These are phyloP conservation scores for Synanthedon vespiformis DNA, from an alignment of 2,888 invertebrate genomes.

Conservation along the genomic window DNA sequence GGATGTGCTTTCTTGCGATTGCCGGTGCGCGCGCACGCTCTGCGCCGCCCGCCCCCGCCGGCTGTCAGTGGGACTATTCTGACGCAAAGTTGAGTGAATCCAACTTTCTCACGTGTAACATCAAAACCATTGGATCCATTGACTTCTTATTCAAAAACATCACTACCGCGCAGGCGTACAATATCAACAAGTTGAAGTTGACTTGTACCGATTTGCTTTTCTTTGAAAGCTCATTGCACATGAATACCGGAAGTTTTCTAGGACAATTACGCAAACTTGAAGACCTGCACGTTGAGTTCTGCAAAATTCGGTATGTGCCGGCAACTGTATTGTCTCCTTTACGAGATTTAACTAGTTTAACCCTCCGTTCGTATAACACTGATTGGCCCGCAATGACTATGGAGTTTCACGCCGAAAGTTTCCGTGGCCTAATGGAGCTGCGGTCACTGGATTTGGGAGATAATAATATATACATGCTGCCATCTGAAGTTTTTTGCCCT, in stretches of 20 bases:
- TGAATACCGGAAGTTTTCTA: constrained; percentile 72
- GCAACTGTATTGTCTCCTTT: constrained; percentile 77
- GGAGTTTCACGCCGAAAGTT: constrained; percentile 80
- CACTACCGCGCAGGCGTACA: constrained; percentile 77
- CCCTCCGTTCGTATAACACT: constrained; percentile 79
- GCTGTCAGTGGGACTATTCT: constrained; percentile 80
- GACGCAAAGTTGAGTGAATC: constrained; percentile 69
- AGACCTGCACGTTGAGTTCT: constrained; percentile 79
- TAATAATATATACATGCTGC: constrained; percentile 82
- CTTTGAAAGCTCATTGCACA: constrained; percentile 79
- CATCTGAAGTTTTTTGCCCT: constrained; percentile 79
- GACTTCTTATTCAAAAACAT: constrained; percentile 78
- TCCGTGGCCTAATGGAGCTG: constrained; percentile 77
- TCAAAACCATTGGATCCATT: constrained; percentile 79
- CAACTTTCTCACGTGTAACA: constrained; percentile 76
- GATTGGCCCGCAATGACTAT: constrained; percentile 85
- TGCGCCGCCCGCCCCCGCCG: constrained; percentile 74
- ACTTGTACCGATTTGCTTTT: constrained; percentile 81
- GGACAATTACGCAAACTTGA: constrained; percentile 77
- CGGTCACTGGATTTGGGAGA: constrained; percentile 77
- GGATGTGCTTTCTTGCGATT: constrained; percentile 59
- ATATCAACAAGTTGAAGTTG: constrained; percentile 76
- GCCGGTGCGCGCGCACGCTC: constrained; percentile 66
- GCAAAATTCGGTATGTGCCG: constrained; percentile 82
- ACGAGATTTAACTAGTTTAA: constrained; percentile 75